These are phyloP conservation scores for Manduca sexta DNA, from an alignment of 1,140 invertebrate species.

Conservation along the genomic window DNA sequence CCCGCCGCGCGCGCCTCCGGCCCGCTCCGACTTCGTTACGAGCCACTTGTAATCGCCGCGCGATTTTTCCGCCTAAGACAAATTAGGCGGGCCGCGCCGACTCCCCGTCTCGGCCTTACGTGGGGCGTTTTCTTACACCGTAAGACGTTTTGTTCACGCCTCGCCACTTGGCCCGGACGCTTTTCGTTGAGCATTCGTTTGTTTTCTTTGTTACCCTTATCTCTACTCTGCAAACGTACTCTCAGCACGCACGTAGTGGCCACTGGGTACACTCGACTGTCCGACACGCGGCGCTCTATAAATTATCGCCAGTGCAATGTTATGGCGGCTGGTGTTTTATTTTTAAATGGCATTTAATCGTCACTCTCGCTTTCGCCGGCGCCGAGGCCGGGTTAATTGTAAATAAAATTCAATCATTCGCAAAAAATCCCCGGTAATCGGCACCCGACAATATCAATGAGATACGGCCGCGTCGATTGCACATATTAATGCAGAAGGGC, in stretches of 20 bases:
- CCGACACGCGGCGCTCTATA: constrained; percentile 23
- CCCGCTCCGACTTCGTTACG: constrained; percentile 64
- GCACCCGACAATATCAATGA: constrained; percentile 67
- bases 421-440: constrained; percentile 69
- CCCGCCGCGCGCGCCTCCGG: constrained; percentile 8
- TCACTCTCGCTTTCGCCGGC: constrained; percentile 64
- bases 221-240: too few relatives aligned
- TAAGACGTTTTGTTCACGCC: constrained; percentile 47
- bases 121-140: constrained; percentile 53
- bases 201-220: too few relatives aligned
- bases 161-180: constrained; percentile 7
- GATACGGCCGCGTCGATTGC: constrained; percentile 51
- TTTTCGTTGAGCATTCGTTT: too few relatives aligned
- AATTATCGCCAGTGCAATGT: constrained; percentile 46
- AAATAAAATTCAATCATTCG: constrained; percentile 73
- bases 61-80: constrained; percentile 72
- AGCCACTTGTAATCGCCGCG: constrained; percentile 70
- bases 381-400: constrained; percentile 68
- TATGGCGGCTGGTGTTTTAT: constrained; percentile 64
- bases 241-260: too few relatives aligned
- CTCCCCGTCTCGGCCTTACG: constrained; percentile 33
- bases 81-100: constrained; percentile 64
- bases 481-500: constrained; percentile 54
- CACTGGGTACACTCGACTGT: not conserved
- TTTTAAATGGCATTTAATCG: constrained; percentile 73